Conservation (phyloP, 2,113 vertebrate species). For the Macheiramphus alcinus region DNA sequence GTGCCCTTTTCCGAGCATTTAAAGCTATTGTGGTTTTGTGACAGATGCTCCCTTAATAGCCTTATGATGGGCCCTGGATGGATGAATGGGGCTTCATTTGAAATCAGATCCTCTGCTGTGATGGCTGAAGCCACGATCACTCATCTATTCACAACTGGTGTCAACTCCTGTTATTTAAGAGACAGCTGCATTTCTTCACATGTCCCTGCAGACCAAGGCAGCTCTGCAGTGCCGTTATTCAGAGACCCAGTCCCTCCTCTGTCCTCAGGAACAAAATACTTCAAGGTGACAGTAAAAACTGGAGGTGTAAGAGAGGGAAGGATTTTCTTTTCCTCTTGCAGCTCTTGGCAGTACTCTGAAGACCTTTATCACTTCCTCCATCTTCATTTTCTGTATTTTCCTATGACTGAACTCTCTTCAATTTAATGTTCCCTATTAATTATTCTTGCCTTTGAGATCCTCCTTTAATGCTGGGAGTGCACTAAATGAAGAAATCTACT, state of each 20-base stretch:
- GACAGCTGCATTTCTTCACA: neutral
- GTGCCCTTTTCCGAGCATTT: neutral
- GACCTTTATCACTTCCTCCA: neutral
- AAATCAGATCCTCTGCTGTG: neutral
- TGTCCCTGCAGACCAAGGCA: rapidly evolving
- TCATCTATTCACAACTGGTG: conserved; percentile 38
- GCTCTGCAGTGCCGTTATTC: neutral
- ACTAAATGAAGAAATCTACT: neutral
- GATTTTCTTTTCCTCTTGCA: neutral
- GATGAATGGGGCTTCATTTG: conserved; percentile 17
- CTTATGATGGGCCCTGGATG: neutral
- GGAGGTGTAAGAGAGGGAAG: neutral
- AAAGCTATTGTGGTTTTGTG: neutral
- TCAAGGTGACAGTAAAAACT: neutral
- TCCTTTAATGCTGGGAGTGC: neutral
- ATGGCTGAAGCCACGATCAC: neutral
- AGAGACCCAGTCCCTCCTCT: neutral
- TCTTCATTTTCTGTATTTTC: neutral
- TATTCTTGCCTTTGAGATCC: neutral
- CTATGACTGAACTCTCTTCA: neutral
- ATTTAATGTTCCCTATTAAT: neutral
- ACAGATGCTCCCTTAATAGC: conserved; percentile 28
- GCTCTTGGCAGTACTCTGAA: neutral
- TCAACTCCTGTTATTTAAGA: conserved; percentile 20
- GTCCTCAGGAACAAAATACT: neutral